Evolutionary conservation across 2,113 vertebrate genomes (phyloP).

Genomic region (Ctenomys sociabilis): DNA sequence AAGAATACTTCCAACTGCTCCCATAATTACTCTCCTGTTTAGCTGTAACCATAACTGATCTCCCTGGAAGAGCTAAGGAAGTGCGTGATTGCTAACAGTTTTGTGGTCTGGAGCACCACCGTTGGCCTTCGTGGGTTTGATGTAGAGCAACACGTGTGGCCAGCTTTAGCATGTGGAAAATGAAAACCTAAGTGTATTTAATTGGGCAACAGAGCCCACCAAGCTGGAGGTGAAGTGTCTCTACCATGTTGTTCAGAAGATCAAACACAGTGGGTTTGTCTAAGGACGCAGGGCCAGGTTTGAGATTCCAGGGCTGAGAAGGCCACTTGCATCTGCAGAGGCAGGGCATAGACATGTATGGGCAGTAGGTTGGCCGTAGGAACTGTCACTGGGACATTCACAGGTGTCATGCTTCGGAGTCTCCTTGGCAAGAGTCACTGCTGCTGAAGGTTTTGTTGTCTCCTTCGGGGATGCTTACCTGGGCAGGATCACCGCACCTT

Average conservation of each 20-base stretch:
- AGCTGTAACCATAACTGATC: conserved; percentile 98
- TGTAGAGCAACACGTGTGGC: conserved; percentile 96
- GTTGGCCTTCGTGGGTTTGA: conserved; percentile 99
- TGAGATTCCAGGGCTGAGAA: conserved; percentile 96
- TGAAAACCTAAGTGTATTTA: conserved; percentile 96
- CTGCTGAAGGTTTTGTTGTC: conserved; percentile 90
- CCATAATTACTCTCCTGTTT: conserved; percentile 97
- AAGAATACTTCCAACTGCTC: conserved; percentile 99
- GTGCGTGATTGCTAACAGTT: conserved; percentile 96
- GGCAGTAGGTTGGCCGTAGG: conserved; percentile 91
- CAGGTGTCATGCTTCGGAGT: conserved; percentile 92
- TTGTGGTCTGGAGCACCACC: conserved; percentile 98
- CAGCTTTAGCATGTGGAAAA: conserved; percentile 98
- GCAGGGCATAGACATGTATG: conserved; percentile 92
- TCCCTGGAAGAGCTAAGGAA: conserved; percentile 95
- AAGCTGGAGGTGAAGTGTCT: conserved; percentile 93
- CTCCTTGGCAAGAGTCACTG: conserved; percentile 93
- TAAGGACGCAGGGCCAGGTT: conserved; percentile 95
- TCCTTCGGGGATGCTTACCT: conserved; percentile 95
- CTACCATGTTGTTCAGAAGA: conserved; percentile 95
- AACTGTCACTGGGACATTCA: conserved; percentile 90
- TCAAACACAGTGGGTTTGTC: conserved; percentile 98
- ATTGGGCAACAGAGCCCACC: conserved; percentile 95
- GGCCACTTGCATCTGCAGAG: conserved; percentile 95
- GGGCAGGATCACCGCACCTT: conserved; percentile 96